Conservation (phyloP, 2,113 vertebrate species). For the Pelvicachromis taeniatus region DNA sequence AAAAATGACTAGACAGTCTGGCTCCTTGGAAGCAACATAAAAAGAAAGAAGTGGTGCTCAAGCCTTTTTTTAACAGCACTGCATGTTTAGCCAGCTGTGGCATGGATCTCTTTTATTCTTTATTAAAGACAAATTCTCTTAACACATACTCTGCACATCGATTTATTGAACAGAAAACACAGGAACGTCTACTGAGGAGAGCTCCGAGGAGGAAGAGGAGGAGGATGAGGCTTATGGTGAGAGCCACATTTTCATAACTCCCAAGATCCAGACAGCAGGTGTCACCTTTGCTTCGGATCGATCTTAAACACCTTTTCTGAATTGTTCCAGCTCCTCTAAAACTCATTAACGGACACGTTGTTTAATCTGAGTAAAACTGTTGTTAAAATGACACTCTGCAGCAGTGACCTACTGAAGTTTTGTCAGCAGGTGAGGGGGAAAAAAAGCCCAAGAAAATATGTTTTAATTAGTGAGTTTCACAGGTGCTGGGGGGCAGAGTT, state of each 20-base stretch:
- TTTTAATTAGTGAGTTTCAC: not conserved
- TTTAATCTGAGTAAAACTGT: not conserved
- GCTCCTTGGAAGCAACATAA: not conserved
- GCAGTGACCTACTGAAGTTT: not conserved
- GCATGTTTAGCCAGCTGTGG: not conserved
- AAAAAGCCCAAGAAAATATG: not conserved
- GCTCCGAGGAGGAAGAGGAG: constrained; percentile 61
- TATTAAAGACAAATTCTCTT: not conserved
- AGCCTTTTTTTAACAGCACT: not conserved
- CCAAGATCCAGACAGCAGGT: not conserved
- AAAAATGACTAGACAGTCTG: not conserved
- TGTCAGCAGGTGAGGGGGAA: not conserved
- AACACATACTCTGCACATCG: not conserved
- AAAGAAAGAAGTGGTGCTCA: not conserved
- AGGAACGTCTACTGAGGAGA: constrained; percentile 62
- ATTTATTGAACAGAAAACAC: constrained; percentile 37
- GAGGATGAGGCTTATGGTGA: constrained; percentile 52
- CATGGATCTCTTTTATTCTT: not conserved
- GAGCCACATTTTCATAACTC: not conserved
- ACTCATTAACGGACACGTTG: not conserved
- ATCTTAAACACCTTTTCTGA: not conserved
- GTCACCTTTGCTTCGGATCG: not conserved
- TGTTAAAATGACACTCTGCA: not conserved
- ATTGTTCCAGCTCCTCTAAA: not conserved
- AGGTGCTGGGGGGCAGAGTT: not conserved